These are phyloP conservation scores for Apocrypta bakeri DNA, from an alignment of 1,140 invertebrate species.

Conservation along the genomic window DNA sequence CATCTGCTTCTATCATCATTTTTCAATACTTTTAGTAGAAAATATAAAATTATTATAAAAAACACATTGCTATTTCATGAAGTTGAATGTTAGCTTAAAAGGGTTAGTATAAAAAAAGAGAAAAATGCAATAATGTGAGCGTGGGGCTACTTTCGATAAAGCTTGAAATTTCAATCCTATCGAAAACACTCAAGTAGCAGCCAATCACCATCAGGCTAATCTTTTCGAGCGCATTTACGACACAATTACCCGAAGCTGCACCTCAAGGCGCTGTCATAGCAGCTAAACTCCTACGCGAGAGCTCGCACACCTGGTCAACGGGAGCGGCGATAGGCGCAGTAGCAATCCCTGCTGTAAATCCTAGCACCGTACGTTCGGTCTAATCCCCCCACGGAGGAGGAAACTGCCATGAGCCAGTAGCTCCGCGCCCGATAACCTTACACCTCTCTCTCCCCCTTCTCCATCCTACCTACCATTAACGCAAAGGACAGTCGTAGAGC, in stretches of 20 bases:
- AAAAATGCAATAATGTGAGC: no score
- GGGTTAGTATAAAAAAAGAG: no score
- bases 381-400: constrained; percentile 40
- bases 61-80: no score
- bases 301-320: not conserved
- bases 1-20: no score
- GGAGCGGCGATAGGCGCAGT: not conserved
- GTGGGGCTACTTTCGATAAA: no score
- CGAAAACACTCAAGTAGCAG: not conserved
- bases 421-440: constrained; percentile 29
- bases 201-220: not conserved
- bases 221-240: not conserved
- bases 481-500: not conserved
- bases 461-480: not conserved
- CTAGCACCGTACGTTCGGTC: not conserved
- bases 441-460: not conserved
- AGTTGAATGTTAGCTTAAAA: no score
- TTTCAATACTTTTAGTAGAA: no score
- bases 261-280: constrained; percentile 14
- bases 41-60: no score
- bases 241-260: constrained; percentile 44
- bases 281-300: not conserved
- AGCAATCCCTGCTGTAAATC: constrained; percentile 11
- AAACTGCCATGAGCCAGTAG: constrained; percentile 51
- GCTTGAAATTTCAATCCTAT: no score